Evolutionary conservation across 2,113 vertebrate genomes (phyloP), one percentile per base, ranked within the genome.

Genomic region (Sinocyclocheilus maitianheensis): DNA sequence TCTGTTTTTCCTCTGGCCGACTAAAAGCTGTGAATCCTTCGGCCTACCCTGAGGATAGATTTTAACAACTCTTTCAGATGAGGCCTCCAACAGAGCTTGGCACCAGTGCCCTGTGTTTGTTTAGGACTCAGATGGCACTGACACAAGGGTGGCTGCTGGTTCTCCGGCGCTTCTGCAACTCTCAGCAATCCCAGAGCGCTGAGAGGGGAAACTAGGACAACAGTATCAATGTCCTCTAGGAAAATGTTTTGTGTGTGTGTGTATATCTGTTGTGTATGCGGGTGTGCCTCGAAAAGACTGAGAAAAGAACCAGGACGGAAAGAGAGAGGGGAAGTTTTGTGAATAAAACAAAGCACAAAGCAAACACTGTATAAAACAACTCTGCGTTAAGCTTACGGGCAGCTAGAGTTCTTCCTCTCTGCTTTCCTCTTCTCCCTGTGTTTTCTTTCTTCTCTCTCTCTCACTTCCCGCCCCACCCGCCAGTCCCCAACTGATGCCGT

Each of bases 381-480:
- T 48, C 34, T 13, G 40, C 5, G 63, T 85, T 84, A 83, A 81
- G 93, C 92, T 93, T 63, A 88, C 87, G 91, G 93, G 89, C 89
- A 91, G 76, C 89, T 83, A 20, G 3, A 60, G 75, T 60, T 78
- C 88, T 81, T 77, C 77, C 81, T 86, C 30, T 91, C 88, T 89
- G 87, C 82, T 85, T 74, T 69, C 80, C 81, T 75, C 13, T 67
- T 60, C 24, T 82, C 67, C n/a, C 46, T 75, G 43, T 30, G 14
- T 40, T 69, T 40, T 79, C 88, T 81, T 84, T 84, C 84, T 77
- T 84, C 55, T 78, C 30, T n/a, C 24, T 63, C 76, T 77, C 78
- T 85, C 83, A 84, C 89, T 89, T 93, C 92, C 91, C 92, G 89
- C 91, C 90, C 90, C 91, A 88, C 89, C 92, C 87, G 85, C 91